Evolutionary conservation across 1,140 invertebrate genomes (phyloP).

Genomic region (Musca vetustissima): DNA sequence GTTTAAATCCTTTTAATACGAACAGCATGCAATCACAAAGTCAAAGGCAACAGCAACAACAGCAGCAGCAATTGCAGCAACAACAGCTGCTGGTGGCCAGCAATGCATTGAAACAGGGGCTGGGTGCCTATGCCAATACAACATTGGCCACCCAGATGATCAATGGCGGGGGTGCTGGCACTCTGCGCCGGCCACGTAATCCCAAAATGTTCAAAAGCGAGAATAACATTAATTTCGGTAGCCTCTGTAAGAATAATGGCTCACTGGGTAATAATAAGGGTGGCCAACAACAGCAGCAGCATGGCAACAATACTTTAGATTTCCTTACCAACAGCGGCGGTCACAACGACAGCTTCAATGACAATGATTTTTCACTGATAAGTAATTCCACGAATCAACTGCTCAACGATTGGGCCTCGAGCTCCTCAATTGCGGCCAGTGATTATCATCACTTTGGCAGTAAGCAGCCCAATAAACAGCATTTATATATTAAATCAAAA

Average conservation of each 20-base stretch:
- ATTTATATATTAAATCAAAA: constrained; percentile 53
- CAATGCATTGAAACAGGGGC: constrained; percentile 49
- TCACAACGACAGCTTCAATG: constrained; percentile 8
- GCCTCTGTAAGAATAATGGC: constrained; percentile 35
- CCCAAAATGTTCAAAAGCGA: constrained; percentile 54
- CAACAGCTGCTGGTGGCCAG: constrained; percentile 49
- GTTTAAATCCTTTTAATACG: constrained; percentile 46
- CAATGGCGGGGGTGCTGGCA: constrained; percentile 46
- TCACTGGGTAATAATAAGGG: constrained; percentile 18
- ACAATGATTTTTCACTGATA: constrained; percentile 41
- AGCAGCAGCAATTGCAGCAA: constrained; percentile 33
- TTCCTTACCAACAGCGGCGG: constrained; percentile 19
- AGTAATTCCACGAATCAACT: constrained; percentile 53
- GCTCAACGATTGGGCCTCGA: constrained; percentile 53
- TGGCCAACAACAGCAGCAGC: background rate
- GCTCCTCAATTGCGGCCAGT: constrained; percentile 44
- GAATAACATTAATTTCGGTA: constrained; percentile 47
- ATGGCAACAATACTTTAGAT: constrained; percentile 25
- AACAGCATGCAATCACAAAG: constrained; percentile 18
- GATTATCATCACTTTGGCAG: constrained; percentile 50
- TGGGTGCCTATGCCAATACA: constrained; percentile 51
- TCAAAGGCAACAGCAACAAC: constrained; percentile 25
- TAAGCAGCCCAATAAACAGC: constrained; percentile 51
- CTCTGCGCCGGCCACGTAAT: constrained; percentile 48
- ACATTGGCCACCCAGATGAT: constrained; percentile 49